phyloP scores from a whole-genome alignment of 2,888 invertebrate species.

The Fabriciana adippe region DNA sequence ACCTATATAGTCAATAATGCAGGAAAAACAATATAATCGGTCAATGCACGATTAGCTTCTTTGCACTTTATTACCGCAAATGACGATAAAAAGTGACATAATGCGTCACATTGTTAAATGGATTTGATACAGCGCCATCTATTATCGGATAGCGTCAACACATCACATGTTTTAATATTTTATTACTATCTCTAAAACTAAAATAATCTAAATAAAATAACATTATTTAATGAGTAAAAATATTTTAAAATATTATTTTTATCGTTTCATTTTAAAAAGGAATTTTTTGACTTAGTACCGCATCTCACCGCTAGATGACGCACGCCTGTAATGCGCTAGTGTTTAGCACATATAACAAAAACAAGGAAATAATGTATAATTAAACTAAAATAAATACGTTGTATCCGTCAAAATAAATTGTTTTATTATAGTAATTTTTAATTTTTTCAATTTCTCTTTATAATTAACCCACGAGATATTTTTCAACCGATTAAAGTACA shows the following conservation, averaged over 20 bases:
- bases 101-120: conserved; percentile 41
- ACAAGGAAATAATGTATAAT: not conserved
- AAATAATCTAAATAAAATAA: too few relatives aligned
- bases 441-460: too few relatives aligned
- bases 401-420: too few relatives aligned
- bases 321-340: not conserved
- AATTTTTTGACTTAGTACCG: conserved; percentile 34
- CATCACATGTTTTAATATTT: not conserved
- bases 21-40: conserved; percentile 59
- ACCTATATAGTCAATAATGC: conserved; percentile 24
- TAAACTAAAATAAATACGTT: too few relatives aligned
- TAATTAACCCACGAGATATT: too few relatives aligned
- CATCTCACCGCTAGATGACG: conserved; percentile 56
- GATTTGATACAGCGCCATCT: conserved; percentile 57
- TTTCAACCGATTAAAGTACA: too few relatives aligned
- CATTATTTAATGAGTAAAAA: too few relatives aligned
- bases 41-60: conserved; percentile 63
- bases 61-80: conserved; percentile 48
- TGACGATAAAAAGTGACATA: conserved; percentile 45
- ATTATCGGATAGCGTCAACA: conserved; percentile 40
- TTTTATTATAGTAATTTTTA: too few relatives aligned
- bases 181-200: not conserved
- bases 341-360: not conserved
- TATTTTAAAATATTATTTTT: not conserved
- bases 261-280: not conserved